Evolutionary conservation across 2,888 invertebrate species (phyloP).

Genomic region (Synergus japonicus): DNA sequence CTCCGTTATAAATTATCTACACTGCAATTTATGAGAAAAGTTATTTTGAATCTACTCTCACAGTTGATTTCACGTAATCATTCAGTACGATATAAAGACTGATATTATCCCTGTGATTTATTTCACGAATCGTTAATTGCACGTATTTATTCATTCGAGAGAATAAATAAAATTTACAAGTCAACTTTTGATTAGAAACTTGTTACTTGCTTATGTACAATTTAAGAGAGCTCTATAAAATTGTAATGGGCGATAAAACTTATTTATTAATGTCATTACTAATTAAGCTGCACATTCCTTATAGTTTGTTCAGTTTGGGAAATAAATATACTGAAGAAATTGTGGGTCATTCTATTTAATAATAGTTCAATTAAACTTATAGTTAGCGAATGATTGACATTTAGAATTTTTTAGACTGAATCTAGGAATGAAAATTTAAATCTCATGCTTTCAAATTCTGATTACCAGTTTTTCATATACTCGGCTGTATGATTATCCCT

Average conservation of each 20-base stretch:
- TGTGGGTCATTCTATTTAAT: not conserved
- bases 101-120: not conserved
- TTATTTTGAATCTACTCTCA: not conserved
- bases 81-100: not conserved
- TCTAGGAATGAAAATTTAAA: not conserved
- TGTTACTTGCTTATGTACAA: not conserved
- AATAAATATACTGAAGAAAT: not conserved
- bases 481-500: slow-evolving; percentile 12
- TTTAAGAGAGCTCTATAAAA: not conserved
- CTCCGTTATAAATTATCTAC: not conserved
- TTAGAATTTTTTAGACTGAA: not conserved
- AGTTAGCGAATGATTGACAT: not conserved
- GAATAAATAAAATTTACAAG: not conserved
- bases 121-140: not conserved
- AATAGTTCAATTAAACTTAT: not conserved
- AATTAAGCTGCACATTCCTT: not conserved
- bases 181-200: not conserved
- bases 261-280: not conserved
- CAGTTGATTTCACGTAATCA: not conserved
- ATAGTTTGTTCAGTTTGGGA: not conserved
- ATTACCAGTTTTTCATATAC: not conserved
- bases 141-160: not conserved
- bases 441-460: not conserved
- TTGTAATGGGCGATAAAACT: not conserved
- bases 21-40: not conserved